Evolutionary conservation across 1,140 invertebrate species (phyloP), one percentile per base, ranked within the genome.

Genomic region (Drosophila prosaltans): DNA sequence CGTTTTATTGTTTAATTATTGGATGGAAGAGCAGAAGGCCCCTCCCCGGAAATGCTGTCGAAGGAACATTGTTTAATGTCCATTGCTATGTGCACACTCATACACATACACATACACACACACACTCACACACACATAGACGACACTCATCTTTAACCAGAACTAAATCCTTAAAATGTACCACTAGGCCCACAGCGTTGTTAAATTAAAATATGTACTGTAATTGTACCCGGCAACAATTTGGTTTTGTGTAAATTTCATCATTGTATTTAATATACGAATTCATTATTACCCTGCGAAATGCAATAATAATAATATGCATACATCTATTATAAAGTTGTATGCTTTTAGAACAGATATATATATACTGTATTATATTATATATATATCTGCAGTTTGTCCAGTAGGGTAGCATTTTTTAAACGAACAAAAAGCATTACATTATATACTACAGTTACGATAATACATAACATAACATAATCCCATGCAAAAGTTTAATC

Each of bases 321-420:
- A 16, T 43, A 43, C 3, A n/a, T n/a, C 3, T 16, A 11, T 43
- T 43, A 4, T 43, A n/a, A 51, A 51, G 4, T 51, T 51, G 45
- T 51, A 51, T 51, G 45, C 45, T 26, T 51, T 51, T 51, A 51
- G 8, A 2, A 3, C 45, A 51, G 45, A 51, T 51, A 51, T 51
- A 51, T 24, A 10, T 7, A 16, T 36, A 36, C 28, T 16, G 4
- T 30, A 5, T 8, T 21, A 45, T 48, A 48, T 51, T 26, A 10
- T 3, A 26, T n/a, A 43, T 43, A 43, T 51, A 51, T 51, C 45
- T 51, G 45, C 26, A 26, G 26, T 26, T 51, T 51, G 45, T 51
- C 45, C 45, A 51, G 45, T 51, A 51, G 45, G 45, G 45, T 51
- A 51, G 21, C 45, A 51, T 51, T 51, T 51, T 48, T 51, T 51